phyloP scores from a whole-genome alignment of 2,113 vertebrate genomes.

The Sitta europaea region DNA sequence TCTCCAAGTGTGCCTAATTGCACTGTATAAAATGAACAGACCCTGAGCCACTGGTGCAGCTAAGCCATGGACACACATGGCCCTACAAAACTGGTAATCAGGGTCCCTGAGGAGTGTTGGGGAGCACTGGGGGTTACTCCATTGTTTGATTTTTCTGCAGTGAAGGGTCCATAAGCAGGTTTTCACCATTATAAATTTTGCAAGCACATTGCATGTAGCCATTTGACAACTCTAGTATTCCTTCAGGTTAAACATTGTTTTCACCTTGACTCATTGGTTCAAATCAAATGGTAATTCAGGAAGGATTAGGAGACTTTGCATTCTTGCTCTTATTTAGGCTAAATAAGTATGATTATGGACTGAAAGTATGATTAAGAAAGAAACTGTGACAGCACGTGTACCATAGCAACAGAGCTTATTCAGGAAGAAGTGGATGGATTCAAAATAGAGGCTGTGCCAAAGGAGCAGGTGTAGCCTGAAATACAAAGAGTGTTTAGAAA shows the following conservation, averaged over 20 bases:
- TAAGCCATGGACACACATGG: background rate
- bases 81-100: background rate
- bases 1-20: background rate
- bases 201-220: background rate
- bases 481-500: constrained; percentile 26
- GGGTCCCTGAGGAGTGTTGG: background rate
- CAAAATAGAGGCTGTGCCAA: constrained; percentile 27
- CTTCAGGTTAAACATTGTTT: background rate
- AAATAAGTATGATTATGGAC: constrained; percentile 37
- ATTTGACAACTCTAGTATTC: background rate
- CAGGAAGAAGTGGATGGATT: constrained; percentile 35
- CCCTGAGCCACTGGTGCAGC: background rate
- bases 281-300: background rate
- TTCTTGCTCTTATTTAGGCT: constrained; percentile 35
- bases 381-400: constrained; percentile 53
- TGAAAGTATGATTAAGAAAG: constrained; percentile 43
- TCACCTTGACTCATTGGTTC: background rate
- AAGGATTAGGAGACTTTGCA: background rate
- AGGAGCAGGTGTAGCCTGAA: constrained; percentile 53
- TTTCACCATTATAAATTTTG: background rate
- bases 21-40: background rate
- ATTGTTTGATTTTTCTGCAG: background rate
- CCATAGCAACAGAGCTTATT: constrained; percentile 69
- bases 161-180: background rate
- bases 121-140: background rate